phyloP scores from a whole-genome alignment of 2,113 vertebrate species.

The Hippolais icterina region DNA sequence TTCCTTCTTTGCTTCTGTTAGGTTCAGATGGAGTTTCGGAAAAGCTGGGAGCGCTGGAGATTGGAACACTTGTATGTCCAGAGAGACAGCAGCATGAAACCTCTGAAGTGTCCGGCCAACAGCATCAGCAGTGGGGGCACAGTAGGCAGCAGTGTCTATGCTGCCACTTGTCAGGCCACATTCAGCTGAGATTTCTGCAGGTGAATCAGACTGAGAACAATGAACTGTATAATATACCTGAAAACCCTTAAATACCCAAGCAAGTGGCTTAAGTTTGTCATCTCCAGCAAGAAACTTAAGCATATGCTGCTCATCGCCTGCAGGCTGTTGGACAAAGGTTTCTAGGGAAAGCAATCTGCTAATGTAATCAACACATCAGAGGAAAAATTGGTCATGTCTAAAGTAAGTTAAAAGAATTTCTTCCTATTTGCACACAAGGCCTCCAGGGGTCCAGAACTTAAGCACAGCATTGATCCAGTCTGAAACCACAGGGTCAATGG shows the following conservation, averaged over 20 bases:
- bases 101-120: slow-evolving; percentile 75
- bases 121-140: slow-evolving; percentile 77
- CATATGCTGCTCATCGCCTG: slow-evolving; percentile 21
- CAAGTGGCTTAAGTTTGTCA: slow-evolving; percentile 15
- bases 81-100: slow-evolving; percentile 80
- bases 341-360: slow-evolving; percentile 59
- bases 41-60: slow-evolving; percentile 80
- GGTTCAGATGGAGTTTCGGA: slow-evolving; percentile 82
- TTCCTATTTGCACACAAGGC: slow-evolving; percentile 56
- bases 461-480: slow-evolving; percentile 63
- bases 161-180: slow-evolving; percentile 71
- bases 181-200: slow-evolving; percentile 64
- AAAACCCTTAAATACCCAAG: slow-evolving; percentile 27
- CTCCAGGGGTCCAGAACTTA: slow-evolving; percentile 66
- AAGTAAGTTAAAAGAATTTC: slow-evolving; percentile 65
- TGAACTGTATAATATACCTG: neutral
- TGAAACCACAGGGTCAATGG: slow-evolving; percentile 68
- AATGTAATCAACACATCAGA: slow-evolving; percentile 70
- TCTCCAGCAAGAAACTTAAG: slow-evolving; percentile 38
- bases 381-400: slow-evolving; percentile 43
- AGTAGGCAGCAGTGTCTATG: slow-evolving; percentile 70
- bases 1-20: slow-evolving; percentile 41
- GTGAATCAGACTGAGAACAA: neutral
- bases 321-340: slow-evolving; percentile 61
- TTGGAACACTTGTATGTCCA: slow-evolving; percentile 72